Percentiles rank a stretch among this genome's conserved stretches.
Evolutionary conservation across 2,888 invertebrate species (phyloP).

Genomic region (Julus scandinavius): DNA sequence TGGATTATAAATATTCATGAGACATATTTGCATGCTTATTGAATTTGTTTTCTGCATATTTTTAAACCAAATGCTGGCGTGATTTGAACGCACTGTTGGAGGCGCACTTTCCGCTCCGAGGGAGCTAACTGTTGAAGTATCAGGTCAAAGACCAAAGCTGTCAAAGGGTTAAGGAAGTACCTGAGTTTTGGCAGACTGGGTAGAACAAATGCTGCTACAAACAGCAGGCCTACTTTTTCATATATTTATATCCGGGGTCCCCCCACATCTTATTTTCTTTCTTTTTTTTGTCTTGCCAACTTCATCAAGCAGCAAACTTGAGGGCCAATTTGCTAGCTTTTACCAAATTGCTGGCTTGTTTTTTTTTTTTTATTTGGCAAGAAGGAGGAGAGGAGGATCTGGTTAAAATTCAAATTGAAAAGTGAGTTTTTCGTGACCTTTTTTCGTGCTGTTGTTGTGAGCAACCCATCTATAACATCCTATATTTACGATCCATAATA

Average conservation of each 20-base stretch:
- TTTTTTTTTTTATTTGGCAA: neutral
- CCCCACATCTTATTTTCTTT: slow-evolving; percentile 37
- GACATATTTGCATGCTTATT: neutral
- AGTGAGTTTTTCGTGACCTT: neutral
- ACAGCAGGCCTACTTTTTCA: slow-evolving; percentile 21
- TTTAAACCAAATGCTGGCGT: neutral
- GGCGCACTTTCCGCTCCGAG: slow-evolving; percentile 23
- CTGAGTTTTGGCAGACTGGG: slow-evolving; percentile 17
- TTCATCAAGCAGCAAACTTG: slow-evolving; percentile 1
- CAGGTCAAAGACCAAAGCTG: slow-evolving; percentile 42
- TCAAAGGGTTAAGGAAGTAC: slow-evolving; percentile 42
- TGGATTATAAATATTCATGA: neutral
- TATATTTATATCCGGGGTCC: slow-evolving; percentile 12
- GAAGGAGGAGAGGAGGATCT: neutral
- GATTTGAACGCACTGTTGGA: neutral
- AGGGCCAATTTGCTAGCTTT: neutral
- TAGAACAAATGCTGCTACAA: neutral
- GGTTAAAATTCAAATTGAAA: slow-evolving; percentile 34
- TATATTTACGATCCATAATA: neutral
- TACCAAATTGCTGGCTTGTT: slow-evolving; percentile 8
- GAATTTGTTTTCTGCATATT: slow-evolving; percentile 12
- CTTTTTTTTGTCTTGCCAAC: neutral
- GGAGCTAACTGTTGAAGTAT: slow-evolving; percentile 42
- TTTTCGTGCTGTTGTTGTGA: neutral
- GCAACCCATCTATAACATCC: slow-evolving; percentile 23